Evolutionary conservation across 2,113 vertebrate species (phyloP).

Genomic region (Hippocampus mohnikei): DNA sequence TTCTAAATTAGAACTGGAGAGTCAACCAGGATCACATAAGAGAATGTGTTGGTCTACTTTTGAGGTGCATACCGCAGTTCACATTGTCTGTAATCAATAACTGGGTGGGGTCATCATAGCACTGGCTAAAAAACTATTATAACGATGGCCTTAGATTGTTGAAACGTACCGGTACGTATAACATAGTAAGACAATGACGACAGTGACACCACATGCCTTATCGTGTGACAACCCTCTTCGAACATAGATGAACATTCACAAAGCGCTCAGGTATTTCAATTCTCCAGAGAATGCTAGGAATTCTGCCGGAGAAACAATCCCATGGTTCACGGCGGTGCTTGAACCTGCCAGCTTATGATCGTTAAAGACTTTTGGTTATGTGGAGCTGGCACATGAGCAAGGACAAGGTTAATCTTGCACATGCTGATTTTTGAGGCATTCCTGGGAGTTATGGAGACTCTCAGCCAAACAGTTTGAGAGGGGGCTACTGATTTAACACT

Average conservation of each 20-base stretch:
- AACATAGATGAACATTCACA: conserved; percentile 23
- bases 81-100: not conserved
- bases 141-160: not conserved
- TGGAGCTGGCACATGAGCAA: conserved; percentile 1
- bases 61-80: not conserved
- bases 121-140: not conserved
- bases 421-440: not conserved
- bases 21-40: not conserved
- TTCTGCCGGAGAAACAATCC: conserved; percentile 37
- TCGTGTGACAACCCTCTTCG: not conserved
- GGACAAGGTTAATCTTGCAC: not conserved
- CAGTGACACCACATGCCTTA: not conserved
- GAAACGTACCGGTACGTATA: too few relatives aligned
- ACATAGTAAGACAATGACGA: not conserved
- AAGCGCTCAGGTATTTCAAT: conserved; percentile 45
- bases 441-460: not conserved
- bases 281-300: conserved; percentile 52
- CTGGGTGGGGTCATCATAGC: not conserved
- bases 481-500: not conserved
- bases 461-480: not conserved
- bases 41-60: not conserved
- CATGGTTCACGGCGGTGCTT: conserved; percentile 26
- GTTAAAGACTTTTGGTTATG: conserved; percentile 24
- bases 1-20: not conserved
- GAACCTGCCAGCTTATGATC: conserved; percentile 51